A percentile compares a stretch with the other conserved stretches of the same genome.
Evolutionary conservation across 2,797 vertebrate genomes (phyloP).

Genomic region (Malurus leucopterus): DNA sequence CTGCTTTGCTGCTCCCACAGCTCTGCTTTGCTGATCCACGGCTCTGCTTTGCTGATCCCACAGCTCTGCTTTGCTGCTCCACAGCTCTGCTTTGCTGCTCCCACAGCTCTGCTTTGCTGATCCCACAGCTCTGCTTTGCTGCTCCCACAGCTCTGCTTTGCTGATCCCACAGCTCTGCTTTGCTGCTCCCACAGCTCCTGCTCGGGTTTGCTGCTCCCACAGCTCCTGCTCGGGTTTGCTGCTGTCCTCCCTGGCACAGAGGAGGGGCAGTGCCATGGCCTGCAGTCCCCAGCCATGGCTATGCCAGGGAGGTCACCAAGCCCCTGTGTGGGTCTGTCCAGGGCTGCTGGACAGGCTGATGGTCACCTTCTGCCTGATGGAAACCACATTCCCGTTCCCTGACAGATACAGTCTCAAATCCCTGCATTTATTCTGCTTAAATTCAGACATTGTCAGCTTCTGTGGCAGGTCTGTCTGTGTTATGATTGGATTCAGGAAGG

Average conservation of each 20-base stretch:
- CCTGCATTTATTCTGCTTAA: neutral
- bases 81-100: no score
- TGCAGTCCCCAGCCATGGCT: accelerated
- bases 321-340: neutral
- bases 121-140: no score
- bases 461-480: neutral
- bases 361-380: neutral
- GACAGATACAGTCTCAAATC: neutral
- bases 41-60: no score
- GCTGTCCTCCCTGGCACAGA: neutral
- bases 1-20: neutral
- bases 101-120: neutral
- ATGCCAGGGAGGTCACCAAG: neutral
- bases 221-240: neutral
- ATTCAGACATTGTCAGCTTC: neutral
- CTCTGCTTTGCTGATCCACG: neutral
- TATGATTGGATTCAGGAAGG: neutral
- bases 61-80: no score
- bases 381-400: neutral
- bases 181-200: no score
- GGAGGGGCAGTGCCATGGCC: neutral
- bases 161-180: no score
- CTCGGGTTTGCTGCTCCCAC: neutral
- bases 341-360: neutral
- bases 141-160: neutral